These are phyloP conservation scores for Notolepis coatsorum DNA, from an alignment of 2,797 vertebrate genomes.

Conservation along the genomic window DNA sequence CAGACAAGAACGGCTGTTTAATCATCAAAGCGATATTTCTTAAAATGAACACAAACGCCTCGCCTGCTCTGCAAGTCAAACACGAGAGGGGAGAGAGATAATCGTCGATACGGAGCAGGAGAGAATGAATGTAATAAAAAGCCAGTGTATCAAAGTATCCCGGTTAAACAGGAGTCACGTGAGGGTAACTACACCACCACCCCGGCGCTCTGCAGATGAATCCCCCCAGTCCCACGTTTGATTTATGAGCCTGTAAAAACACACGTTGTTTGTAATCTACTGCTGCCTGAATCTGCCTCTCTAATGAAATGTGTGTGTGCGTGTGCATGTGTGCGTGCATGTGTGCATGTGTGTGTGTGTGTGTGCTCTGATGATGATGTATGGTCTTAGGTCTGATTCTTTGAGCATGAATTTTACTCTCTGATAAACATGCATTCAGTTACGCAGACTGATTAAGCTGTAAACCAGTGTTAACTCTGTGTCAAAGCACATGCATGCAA, in stretches of 20 bases:
- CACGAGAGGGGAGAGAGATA: slow-evolving; percentile 62
- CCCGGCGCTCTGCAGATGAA: slow-evolving; percentile 76
- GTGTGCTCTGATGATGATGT: slow-evolving; percentile 73
- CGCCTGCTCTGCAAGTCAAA: slow-evolving; percentile 67
- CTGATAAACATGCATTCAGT: slow-evolving; percentile 82
- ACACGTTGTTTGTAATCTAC: slow-evolving; percentile 85
- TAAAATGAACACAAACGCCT: slow-evolving; percentile 56
- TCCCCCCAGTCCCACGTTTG: slow-evolving; percentile 74
- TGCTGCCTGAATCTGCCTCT: slow-evolving; percentile 74
- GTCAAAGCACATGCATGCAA: slow-evolving; percentile 66
- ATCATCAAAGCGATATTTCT: slow-evolving; percentile 44
- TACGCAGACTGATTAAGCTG: slow-evolving; percentile 79
- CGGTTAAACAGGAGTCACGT: slow-evolving; percentile 73
- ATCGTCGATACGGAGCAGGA: slow-evolving; percentile 65
- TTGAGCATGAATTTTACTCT: slow-evolving; percentile 77
- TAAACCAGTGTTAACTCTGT: slow-evolving; percentile 75
- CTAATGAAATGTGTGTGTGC: slow-evolving; percentile 78
- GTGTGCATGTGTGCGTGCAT: slow-evolving; percentile 55
- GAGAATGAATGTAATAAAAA: slow-evolving; percentile 79
- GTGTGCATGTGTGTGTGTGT: slow-evolving; percentile 50
- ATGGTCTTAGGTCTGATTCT: slow-evolving; percentile 75
- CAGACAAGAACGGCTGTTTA: slow-evolving; percentile 27
- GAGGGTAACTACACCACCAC: slow-evolving; percentile 72
- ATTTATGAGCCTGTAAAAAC: slow-evolving; percentile 85
- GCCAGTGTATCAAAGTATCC: slow-evolving; percentile 72